Evolutionary conservation across 2,797 vertebrate species (phyloP).

Genomic region (Acanthiza pusilla): DNA sequence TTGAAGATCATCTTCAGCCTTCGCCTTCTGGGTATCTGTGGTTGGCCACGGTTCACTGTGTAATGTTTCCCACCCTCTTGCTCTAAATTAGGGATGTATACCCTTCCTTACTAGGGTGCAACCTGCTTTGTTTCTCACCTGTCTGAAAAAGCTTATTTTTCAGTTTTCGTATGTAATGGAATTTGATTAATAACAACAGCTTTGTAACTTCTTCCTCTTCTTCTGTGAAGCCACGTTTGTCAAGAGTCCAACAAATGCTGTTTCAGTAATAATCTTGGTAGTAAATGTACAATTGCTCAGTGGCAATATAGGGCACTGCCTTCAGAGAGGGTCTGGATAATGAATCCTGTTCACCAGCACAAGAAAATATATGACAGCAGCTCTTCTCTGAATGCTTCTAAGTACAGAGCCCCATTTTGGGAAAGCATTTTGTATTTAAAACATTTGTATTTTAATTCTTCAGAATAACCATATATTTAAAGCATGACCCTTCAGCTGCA

Average conservation of each 20-base stretch:
- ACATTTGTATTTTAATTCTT: background rate
- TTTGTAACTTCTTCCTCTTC: background rate
- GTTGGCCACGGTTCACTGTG: fast-evolving
- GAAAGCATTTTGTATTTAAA: background rate
- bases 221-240: background rate
- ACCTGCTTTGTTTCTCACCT: background rate
- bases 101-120: background rate
- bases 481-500: background rate
- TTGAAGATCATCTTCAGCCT: background rate
- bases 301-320: background rate
- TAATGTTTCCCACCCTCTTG: background rate
- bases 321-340: background rate
- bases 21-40: background rate
- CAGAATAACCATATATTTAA: background rate
- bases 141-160: background rate
- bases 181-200: background rate
- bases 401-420: background rate
- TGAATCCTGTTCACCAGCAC: background rate
- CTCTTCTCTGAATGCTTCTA: background rate
- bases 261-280: background rate
- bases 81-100: background rate
- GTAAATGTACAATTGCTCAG: background rate
- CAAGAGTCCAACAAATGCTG: background rate
- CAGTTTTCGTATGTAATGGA: background rate
- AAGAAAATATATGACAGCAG: background rate